phyloP scores from a whole-genome alignment of 2,888 invertebrate species.

The Lepidochrysops patricia region DNA sequence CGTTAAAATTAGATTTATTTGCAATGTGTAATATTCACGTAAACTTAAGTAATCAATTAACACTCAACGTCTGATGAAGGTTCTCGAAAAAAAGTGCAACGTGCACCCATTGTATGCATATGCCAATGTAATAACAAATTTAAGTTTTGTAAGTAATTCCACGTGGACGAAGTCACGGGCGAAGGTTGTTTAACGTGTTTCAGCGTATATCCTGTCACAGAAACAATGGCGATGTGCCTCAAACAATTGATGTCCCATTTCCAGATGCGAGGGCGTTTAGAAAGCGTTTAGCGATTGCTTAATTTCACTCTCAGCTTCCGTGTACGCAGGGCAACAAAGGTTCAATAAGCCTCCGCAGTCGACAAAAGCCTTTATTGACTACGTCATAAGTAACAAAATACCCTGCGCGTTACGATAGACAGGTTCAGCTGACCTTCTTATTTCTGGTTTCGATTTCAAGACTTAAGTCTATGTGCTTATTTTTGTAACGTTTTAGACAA shows the following conservation, averaged over 20 bases:
- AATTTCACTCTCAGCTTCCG: constrained; percentile 29
- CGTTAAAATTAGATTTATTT: too few species aligned
- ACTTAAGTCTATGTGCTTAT: background rate
- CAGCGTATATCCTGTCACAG: background rate
- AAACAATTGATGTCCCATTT: constrained; percentile 15
- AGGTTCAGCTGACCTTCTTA: constrained; percentile 6
- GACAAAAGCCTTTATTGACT: constrained; percentile 1
- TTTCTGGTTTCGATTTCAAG: constrained; percentile 8
- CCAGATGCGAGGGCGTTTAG: constrained; percentile 25
- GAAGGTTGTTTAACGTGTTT: too few species aligned
- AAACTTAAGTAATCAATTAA: too few species aligned
- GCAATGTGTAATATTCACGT: too few species aligned
- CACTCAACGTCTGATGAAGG: too few species aligned
- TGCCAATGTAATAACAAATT: too few species aligned
- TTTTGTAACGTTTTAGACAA: background rate
- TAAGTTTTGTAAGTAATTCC: too few species aligned
- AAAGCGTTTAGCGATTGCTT: constrained; percentile 27
- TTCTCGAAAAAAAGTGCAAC: too few species aligned
- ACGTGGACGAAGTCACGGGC: too few species aligned
- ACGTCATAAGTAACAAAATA: background rate
- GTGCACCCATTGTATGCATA: too few species aligned
- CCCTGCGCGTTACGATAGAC: background rate
- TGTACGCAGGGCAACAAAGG: constrained; percentile 14
- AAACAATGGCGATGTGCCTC: constrained; percentile 3
- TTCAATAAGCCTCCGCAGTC: background rate